phyloP scores from a whole-genome alignment of 2,888 invertebrate genomes.

The Myathropa florea region DNA sequence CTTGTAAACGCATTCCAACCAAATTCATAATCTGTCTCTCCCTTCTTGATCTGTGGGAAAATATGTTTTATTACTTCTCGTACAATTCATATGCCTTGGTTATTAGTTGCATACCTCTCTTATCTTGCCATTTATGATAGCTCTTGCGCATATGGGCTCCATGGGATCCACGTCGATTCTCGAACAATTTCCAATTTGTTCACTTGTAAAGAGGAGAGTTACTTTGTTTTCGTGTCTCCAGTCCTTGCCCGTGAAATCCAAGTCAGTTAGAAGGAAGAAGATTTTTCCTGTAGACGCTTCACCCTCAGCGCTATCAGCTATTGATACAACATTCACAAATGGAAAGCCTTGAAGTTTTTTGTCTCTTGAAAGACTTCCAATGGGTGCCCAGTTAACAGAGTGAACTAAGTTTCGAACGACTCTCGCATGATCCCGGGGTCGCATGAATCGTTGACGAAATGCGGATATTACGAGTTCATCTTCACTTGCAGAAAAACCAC shows the following conservation, averaged over 20 bases:
- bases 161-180: conserved; percentile 77
- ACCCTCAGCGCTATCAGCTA: conserved; percentile 76
- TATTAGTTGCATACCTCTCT: conserved; percentile 70
- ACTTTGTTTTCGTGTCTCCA: conserved; percentile 77
- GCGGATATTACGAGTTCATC: conserved; percentile 75
- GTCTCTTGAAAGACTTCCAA: conserved; percentile 79
- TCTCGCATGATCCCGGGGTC: conserved; percentile 76
- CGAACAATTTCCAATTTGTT: conserved; percentile 77
- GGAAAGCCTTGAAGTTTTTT: conserved; percentile 76
- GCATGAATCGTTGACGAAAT: conserved; percentile 70
- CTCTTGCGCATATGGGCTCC: conserved; percentile 79
- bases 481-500: conserved; percentile 74
- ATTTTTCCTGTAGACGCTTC: conserved; percentile 77
- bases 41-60: conserved; percentile 73
- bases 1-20: conserved; percentile 74
- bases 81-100: background rate
- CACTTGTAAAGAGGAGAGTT: conserved; percentile 77
- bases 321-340: conserved; percentile 80
- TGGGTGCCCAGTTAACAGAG: conserved; percentile 78
- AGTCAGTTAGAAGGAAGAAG: conserved; percentile 78
- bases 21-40: conserved; percentile 72
- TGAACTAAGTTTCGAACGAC: conserved; percentile 78
- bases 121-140: conserved; percentile 78
- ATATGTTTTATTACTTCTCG: background rate
- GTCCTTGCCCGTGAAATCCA: conserved; percentile 80